Base-by-base conservation (phyloP, 2,113 vertebrate species). In the Arizona elegans region DNA sequence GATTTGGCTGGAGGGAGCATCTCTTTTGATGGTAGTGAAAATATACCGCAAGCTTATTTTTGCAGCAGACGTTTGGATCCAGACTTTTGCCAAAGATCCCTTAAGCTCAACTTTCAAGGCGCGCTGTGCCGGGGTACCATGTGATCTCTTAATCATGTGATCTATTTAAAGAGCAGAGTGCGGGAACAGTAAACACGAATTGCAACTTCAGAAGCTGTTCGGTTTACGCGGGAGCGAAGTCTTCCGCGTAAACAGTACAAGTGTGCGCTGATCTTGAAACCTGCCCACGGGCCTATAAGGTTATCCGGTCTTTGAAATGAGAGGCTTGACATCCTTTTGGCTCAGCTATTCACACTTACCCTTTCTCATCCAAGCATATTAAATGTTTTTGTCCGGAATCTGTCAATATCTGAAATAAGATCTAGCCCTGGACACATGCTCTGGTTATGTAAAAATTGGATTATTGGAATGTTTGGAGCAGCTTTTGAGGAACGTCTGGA, bases 161-260 rank as follows among this genome's bases (percentile, higher is more conserved):
- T 33, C 7, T 0, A 1, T 94, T 97, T 97, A 97, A 97, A 97
- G 96, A 92, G 95, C 43, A 55, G 38, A 97, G 95, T 91, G 95
- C 33, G 70, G 26, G n/a, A 6, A 12, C 24, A 52, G 50, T 4
- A 21, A 50, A 47, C 50, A 89, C 6, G 33, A 43, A 47, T 9
- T 38, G 26, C 2, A 59, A 58, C 47, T 12, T 19, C 43, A 38
- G 19, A 53, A 92, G 52, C 8, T 29, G 38, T 86, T 59, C 85
- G 5, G 62, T 90, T 75, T 52, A n/a, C 3, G 8, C 33, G 9
- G 33, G 17, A 81, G 33, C 33, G 33, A 81, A 81, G n/a, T 43
- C 75, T 81, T 43, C 17, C 8, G 33, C 2, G n/a, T 38, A 38
- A 38, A 43, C 13, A 19, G n/a, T 75, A 19, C 70, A 38, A 17